Evolutionary conservation across 2,113 vertebrate genomes (phyloP).

Genomic region (Eulemur macaco): DNA sequence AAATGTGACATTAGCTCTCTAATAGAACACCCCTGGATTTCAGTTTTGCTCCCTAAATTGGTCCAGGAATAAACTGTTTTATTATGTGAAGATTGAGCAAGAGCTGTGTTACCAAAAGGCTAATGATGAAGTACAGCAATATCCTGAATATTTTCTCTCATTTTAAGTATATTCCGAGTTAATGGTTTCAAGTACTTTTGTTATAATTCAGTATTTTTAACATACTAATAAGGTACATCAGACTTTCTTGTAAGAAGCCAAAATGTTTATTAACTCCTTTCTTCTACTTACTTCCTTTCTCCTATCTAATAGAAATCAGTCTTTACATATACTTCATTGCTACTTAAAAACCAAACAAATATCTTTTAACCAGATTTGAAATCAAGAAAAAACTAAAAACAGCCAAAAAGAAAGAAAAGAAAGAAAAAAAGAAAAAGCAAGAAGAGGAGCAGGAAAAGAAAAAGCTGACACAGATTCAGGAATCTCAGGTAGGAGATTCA

Average conservation of each 20-base stretch:
- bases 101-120: neutral
- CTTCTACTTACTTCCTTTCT: constrained; percentile 11
- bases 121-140: neutral
- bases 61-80: neutral
- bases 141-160: constrained; percentile 23
- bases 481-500: constrained; percentile 92
- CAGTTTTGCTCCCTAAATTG: neutral
- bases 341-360: constrained; percentile 51
- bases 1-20: neutral
- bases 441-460: constrained; percentile 98
- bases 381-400: constrained; percentile 99
- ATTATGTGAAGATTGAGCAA: neutral
- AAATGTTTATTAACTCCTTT: constrained; percentile 22
- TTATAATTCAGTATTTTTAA: neutral
- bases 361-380: constrained; percentile 92
- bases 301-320: constrained; percentile 10
- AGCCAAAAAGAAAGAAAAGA: constrained; percentile 98
- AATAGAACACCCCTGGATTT: neutral
- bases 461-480: constrained; percentile 95
- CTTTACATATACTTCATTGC: constrained; percentile 42
- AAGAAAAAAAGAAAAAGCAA: constrained; percentile 98
- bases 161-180: neutral
- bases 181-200: constrained; percentile 14
- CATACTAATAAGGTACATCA: neutral
- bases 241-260: constrained; percentile 7